Percentiles rank a stretch among this genome's conserved stretches.
Evolutionary conservation across 2,797 vertebrate species (phyloP).

Genomic region (Neopelma chrysocephalum): DNA sequence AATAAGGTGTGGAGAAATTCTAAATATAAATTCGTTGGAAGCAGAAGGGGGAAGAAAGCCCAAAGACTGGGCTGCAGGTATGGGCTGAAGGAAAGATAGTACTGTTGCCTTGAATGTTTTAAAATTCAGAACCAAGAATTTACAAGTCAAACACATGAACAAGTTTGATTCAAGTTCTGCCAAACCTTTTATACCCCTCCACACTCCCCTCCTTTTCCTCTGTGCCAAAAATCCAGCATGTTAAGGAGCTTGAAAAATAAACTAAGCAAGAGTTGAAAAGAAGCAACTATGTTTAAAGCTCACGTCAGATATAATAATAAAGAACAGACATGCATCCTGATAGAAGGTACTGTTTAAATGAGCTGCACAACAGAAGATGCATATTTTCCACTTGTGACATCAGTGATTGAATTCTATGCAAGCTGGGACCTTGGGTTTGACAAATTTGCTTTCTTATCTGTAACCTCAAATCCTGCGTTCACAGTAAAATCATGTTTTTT

Average conservation of each 20-base stretch:
- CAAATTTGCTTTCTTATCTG: neutral
- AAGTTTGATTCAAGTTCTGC: neutral
- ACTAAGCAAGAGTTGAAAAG: neutral
- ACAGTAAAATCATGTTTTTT: neutral
- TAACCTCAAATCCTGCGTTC: neutral
- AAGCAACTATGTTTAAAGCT: neutral
- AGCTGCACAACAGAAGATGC: neutral
- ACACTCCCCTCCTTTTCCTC: neutral
- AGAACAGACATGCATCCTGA: neutral
- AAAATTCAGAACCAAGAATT: neutral
- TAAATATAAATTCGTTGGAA: neutral
- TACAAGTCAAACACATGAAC: neutral
- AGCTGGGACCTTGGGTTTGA: neutral
- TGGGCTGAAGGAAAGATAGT: neutral
- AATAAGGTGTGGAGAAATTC: neutral
- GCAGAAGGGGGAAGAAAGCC: neutral
- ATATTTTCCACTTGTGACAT: neutral
- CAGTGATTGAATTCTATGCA: neutral
- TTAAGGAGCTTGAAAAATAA: neutral
- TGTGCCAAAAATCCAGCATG: neutral
- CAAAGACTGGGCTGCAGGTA: neutral
- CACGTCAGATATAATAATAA: neutral
- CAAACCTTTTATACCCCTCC: neutral
- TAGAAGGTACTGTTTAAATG: neutral
- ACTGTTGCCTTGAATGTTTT: neutral